phyloP scores from a whole-genome alignment of 2,113 vertebrate genomes.

The Plecotus auritus region DNA sequence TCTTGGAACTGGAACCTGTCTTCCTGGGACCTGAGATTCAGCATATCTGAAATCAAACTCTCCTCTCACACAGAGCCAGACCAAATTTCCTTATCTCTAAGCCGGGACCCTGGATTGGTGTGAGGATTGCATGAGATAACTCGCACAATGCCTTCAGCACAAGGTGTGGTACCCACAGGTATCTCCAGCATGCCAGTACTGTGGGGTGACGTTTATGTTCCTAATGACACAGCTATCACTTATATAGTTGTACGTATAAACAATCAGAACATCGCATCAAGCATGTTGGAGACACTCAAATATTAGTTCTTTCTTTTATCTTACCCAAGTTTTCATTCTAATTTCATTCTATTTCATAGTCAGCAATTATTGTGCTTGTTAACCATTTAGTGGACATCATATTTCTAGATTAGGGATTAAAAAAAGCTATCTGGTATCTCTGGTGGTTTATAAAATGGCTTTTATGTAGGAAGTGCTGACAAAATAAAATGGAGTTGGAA shows the following conservation, averaged over 20 bases:
- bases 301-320: neutral
- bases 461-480: neutral
- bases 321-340: neutral
- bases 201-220: neutral
- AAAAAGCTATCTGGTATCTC: neutral
- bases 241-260: neutral
- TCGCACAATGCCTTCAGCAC: neutral
- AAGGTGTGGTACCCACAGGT: neutral
- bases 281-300: neutral
- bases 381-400: neutral
- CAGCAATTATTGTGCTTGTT: neutral
- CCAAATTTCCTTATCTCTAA: neutral
- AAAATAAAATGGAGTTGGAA: neutral
- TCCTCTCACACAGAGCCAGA: neutral
- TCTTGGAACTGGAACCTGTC: neutral
- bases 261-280: neutral
- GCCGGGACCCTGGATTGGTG: neutral
- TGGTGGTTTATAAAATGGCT: neutral
- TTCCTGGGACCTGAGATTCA: neutral
- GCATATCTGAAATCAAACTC: neutral
- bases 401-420: neutral
- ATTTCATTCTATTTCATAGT: slow-evolving; percentile 13
- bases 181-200: neutral
- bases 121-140: neutral
- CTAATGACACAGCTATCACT: neutral